phyloP scores from a whole-genome alignment of 2,888 invertebrate species.

The Megalurothrips usitatus region DNA sequence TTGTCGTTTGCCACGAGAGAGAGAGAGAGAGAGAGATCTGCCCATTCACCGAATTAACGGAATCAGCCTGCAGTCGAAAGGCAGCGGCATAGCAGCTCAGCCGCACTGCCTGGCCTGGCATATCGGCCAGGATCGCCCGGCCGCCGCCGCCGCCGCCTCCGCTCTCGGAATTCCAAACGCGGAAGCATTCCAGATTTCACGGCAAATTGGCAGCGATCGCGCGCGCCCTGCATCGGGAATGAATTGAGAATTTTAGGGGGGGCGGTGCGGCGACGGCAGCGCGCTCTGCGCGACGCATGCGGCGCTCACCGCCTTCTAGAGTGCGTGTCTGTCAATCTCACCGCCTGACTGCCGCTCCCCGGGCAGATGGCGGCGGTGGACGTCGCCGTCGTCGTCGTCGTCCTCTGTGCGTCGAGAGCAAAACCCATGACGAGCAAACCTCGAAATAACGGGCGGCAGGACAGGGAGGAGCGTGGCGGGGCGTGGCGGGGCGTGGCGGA shows the following conservation, averaged over 20 bases:
- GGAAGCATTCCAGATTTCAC: not conserved
- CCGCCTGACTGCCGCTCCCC: not conserved
- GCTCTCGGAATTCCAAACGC: not conserved
- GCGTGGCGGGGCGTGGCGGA: no score
- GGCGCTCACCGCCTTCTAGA: no score
- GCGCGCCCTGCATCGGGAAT: not conserved
- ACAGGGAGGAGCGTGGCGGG: not conserved
- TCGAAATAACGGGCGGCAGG: not conserved
- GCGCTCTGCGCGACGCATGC: no score
- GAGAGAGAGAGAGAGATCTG: no score
- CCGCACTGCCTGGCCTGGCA: no score
- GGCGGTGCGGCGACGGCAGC: not conserved
- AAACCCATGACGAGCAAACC: not conserved
- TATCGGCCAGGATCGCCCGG: no score
- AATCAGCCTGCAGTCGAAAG: not conserved
- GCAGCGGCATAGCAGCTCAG: not conserved
- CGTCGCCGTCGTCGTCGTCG: not conserved
- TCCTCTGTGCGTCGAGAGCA: not conserved
- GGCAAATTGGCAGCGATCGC: not conserved
- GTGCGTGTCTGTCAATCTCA: not conserved
- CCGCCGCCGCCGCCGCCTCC: no score
- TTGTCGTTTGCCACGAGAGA: not conserved
- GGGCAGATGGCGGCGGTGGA: not conserved
- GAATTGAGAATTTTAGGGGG: not conserved
- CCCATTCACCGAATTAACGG: not conserved